These are phyloP conservation scores for Embidobia sp. DNA, from an alignment of 2,888 invertebrate species.

Conservation along the genomic window DNA sequence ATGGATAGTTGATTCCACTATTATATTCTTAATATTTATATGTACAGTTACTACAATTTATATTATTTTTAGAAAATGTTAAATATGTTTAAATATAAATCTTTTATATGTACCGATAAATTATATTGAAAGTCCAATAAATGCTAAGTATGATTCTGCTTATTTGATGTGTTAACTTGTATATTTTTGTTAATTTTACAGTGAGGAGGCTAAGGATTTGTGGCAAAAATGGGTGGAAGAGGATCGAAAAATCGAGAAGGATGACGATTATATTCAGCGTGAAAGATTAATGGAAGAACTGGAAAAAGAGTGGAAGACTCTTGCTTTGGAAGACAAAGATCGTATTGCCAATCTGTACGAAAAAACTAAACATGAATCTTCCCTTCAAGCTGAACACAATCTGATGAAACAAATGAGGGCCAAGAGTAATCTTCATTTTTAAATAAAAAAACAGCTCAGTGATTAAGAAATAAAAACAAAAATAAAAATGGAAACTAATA, in stretches of 20 bases:
- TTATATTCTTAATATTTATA: no score
- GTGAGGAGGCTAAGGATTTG: constrained; percentile 76
- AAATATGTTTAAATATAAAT: no score
- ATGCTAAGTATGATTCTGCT: no score
- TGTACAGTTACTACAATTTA: no score
- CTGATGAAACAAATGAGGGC: constrained; percentile 14
- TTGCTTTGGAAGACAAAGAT: constrained; percentile 74
- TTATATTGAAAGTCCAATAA: no score
- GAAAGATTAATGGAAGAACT: constrained; percentile 72
- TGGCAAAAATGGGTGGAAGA: constrained; percentile 77
- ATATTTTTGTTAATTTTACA: constrained; percentile 56
- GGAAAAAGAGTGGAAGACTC: constrained; percentile 75
- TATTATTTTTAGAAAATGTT: no score
- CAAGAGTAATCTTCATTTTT: not conserved
- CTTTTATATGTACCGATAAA: no score
- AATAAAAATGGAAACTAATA: no score
- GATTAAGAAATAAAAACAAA: no score
- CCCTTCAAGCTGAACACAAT: constrained; percentile 15
- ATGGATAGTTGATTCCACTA: no score
- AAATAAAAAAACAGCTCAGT: no score
- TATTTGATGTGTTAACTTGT: no score
- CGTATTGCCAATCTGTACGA: constrained; percentile 70
- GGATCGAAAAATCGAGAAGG: constrained; percentile 70
- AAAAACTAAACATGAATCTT: constrained; percentile 44
- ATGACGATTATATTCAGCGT: constrained; percentile 67